phyloP scores from a whole-genome alignment of 1,140 invertebrate genomes.

The Dendroctonus valens region DNA sequence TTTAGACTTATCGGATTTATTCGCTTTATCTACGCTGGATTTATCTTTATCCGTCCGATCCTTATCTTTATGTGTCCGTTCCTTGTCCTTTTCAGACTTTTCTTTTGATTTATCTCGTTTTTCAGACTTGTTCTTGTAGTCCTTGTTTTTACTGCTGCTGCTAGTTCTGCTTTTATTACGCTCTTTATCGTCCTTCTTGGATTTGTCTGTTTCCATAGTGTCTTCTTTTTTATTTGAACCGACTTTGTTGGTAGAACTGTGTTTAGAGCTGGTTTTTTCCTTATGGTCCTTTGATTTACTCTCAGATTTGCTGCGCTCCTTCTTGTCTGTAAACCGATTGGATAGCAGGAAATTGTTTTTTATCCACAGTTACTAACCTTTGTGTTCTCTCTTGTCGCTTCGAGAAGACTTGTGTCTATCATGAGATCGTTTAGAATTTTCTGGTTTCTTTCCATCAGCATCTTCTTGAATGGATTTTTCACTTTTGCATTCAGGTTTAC shows the following conservation, averaged over 20 bases:
- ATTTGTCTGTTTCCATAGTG: slow-evolving; percentile 36
- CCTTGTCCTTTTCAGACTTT: slow-evolving; percentile 33
- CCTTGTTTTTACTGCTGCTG: slow-evolving; percentile 39
- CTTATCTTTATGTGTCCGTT: slow-evolving; percentile 36
- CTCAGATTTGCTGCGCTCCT: slow-evolving; percentile 37
- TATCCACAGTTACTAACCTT: slow-evolving; percentile 21
- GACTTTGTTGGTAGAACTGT: slow-evolving; percentile 41
- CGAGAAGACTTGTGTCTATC: slow-evolving; percentile 45
- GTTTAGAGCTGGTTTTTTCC: slow-evolving; percentile 41
- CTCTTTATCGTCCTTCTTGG: slow-evolving; percentile 42
- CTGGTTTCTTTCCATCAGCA: slow-evolving; percentile 33
- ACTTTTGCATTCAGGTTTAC: slow-evolving; percentile 19
- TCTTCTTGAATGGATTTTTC: slow-evolving; percentile 10
- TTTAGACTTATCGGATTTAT: slow-evolving; percentile 24
- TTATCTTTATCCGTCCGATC: slow-evolving; percentile 18
- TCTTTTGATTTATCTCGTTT: slow-evolving; percentile 35
- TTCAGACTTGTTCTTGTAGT: slow-evolving; percentile 39
- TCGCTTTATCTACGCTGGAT: slow-evolving; percentile 36
- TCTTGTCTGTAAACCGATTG: slow-evolving; percentile 45
- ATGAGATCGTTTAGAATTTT: slow-evolving; percentile 48
- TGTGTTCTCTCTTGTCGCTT: slow-evolving; percentile 50
- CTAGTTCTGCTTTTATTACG: slow-evolving; percentile 42
- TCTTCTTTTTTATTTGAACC: slow-evolving; percentile 40
- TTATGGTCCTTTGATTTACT: slow-evolving; percentile 50
- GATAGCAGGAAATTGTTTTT: not conserved